Evolutionary conservation across 1,140 invertebrate genomes (phyloP), one percentile per base, ranked within the genome.

Genomic region (Heliothis virescens): DNA sequence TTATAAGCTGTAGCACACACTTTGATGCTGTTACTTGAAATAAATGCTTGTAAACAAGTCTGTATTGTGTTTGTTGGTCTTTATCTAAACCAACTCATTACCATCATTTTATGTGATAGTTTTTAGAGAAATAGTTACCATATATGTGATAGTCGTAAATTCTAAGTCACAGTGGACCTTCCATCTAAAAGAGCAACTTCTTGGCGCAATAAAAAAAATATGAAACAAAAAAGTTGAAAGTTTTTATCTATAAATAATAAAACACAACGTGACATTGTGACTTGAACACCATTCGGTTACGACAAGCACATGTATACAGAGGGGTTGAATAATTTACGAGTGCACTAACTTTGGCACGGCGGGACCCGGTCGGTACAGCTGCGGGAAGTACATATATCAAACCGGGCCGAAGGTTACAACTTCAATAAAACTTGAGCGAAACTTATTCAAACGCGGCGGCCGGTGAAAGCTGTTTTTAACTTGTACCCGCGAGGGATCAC

Each of bases 391-490:
- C 90, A 93, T 94, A 94, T 90, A 94, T 94, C 91, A 94, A 90
- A 90, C 86, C 81, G 87, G 60, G 82, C 85, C 90, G 88, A 91
- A 94, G 90, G 92, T 91, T 93, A 93, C 90, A 94, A 94, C 89
- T 94, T 94, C 91, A 94, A 94, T 94, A 94, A 92, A 94, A 94
- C 91, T 94, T 94, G 75, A 86, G 85, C 82, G 87, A 88, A 94
- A 94, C 89, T 94, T 94, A 94, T 92, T 94, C 93, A 93, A 94
- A 94, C 91, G 93, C 92, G 93, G 92, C 91, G 91, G 91, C 90
- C 93, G 93, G 89, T 94, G 93, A 94, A 94, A 94, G 91, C 93
- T 94, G 93, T 94, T 94, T 94, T 94, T 94, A 94, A 94, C 91
- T 94, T 94, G 86, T 87, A 81, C 86, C 86, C 90, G 81, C 84